Percentiles rank a stretch among this genome's conserved stretches.
phyloP scores from a whole-genome alignment of 2,888 invertebrate species.

The Mechanitis mazaeus region DNA sequence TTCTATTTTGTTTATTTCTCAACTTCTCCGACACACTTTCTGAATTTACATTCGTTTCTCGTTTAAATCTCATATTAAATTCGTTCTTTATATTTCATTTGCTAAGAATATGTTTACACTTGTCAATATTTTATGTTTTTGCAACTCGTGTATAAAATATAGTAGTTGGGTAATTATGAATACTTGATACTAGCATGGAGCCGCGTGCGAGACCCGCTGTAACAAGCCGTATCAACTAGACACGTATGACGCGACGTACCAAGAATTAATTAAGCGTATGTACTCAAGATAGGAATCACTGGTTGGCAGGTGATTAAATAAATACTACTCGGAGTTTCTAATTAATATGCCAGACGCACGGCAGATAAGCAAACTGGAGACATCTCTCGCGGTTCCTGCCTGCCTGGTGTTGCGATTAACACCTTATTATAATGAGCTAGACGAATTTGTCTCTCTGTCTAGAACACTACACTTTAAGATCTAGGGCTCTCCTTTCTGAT shows the following conservation, averaged over 20 bases:
- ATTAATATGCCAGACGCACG: constrained; percentile 73
- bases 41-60: not conserved
- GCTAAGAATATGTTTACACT: too few relatives aligned
- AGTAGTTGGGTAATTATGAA: constrained; percentile 20
- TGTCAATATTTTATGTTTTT: too few relatives aligned
- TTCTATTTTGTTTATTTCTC: constrained; percentile 3
- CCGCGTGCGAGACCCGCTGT: constrained; percentile 32
- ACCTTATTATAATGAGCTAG: constrained; percentile 51
- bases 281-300: constrained; percentile 62
- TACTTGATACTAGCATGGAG: constrained; percentile 20
- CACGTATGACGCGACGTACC: constrained; percentile 45
- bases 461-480: constrained; percentile 24
- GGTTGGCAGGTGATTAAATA: constrained; percentile 71
- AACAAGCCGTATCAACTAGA: constrained; percentile 34
- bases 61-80: too few relatives aligned
- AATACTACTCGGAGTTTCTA: constrained; percentile 68
- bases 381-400: constrained; percentile 57
- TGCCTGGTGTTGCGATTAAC: constrained; percentile 58
- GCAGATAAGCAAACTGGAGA: constrained; percentile 56
- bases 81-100: too few relatives aligned
- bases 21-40: not conserved
- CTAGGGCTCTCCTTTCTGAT: constrained; percentile 12
- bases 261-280: constrained; percentile 65
- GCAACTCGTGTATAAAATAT: constrained; percentile 9
- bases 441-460: constrained; percentile 47